Base-by-base conservation (phyloP, 1,140 invertebrate species). In the Marisa cornuarietis region DNA sequence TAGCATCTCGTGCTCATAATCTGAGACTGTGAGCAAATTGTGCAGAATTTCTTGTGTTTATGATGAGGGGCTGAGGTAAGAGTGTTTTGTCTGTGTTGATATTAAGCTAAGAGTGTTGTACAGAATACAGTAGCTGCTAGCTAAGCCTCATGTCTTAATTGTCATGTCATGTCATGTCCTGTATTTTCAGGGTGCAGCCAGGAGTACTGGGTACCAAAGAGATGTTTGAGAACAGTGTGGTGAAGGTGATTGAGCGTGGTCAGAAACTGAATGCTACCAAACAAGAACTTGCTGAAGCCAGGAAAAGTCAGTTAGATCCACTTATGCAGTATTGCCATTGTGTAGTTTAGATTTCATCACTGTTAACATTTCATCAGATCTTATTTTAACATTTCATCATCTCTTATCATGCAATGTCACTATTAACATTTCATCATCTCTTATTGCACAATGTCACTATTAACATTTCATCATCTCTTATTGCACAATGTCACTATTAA, bases 211-310 rank as follows among this genome's bases (percentile, higher is more conserved):
- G 89, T 6, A 78, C 14, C 14, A 54, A 77, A 49, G 78, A 80
- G 61, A 71, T 82, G 42, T 90, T 89, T 84, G 80, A 83, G 42
- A 82, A 78, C 24, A 81, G 88, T 22, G 90, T 82, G 86, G 84
- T 86, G 1, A 62, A 81, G 20, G 81, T 79, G 13, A 90, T 90
- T 77, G 88, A 90, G 79, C 52, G 65, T 52, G 89, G 90, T n/a
- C 89, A 90, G 83, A 87, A 85, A 79, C 85, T 85, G 68, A 85
- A 87, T 82, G 86, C 87, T 20, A 88, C 86, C 65, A 90, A 90
- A 78, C 77, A 88, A 77, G 85, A 90, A 75, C 80, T 90, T n/a
- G 90, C 90, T 13, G 80, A 84, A 49, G 90, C 88, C n/a, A 86
- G 90, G 80, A 88, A 86, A 86, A 81, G 90, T 90, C 85, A 80